These are phyloP conservation scores for Dreissena rostriformis DNA, from an alignment of 1,140 invertebrate species.

Conservation along the genomic window DNA sequence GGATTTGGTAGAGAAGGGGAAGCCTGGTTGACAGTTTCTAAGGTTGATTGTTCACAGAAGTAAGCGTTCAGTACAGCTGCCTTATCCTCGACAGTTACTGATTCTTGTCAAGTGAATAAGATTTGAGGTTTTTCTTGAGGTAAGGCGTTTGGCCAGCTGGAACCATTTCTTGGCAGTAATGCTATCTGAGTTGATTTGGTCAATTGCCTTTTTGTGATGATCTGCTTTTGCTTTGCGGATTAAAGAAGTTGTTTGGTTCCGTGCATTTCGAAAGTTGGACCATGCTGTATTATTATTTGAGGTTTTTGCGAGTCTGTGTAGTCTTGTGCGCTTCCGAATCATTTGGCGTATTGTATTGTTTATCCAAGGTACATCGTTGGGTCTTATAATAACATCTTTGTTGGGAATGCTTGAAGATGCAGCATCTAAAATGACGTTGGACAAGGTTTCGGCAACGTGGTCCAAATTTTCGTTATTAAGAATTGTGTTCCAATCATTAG, in stretches of 20 bases:
- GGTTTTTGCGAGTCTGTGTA: not conserved
- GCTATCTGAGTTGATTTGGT: not conserved
- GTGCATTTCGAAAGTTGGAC: not conserved
- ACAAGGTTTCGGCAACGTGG: too few species aligned
- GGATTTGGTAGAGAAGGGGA: not conserved
- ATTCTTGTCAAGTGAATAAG: not conserved
- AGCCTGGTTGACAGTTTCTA: not conserved
- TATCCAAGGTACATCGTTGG: not conserved
- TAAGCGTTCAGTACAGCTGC: not conserved
- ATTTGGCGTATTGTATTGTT: not conserved
- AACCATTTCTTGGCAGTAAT: not conserved
- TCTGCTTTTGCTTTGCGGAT: not conserved
- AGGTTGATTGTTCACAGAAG: not conserved
- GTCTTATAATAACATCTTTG: too few species aligned
- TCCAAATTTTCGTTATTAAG: too few species aligned
- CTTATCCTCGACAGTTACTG: not conserved
- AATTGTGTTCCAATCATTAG: not conserved
- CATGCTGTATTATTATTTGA: not conserved
- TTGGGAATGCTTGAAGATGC: too few species aligned
- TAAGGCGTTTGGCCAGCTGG: not conserved
- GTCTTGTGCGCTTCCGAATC: not conserved
- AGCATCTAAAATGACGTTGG: too few species aligned
- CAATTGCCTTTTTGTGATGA: too few species aligned
- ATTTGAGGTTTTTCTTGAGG: not conserved
- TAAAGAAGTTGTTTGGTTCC: not conserved